phyloP scores from a whole-genome alignment of 1,140 invertebrate species.

The Geopemphigus sp. region DNA sequence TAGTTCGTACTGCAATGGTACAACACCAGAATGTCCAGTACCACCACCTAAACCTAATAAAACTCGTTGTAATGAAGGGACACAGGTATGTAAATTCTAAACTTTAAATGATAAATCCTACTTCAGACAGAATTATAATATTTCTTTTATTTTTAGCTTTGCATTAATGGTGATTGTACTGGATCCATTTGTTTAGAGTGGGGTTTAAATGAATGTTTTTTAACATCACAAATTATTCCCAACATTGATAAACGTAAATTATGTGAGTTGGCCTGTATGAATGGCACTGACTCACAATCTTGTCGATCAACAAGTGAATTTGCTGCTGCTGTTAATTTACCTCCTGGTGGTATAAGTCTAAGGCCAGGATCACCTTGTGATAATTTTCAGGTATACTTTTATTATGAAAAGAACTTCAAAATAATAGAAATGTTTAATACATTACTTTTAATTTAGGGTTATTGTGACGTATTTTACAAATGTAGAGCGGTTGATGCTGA shows the following conservation, averaged over 20 bases:
- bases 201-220: conserved; percentile 92
- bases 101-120: conserved; percentile 39
- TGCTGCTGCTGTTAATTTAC: conserved; percentile 69
- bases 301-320: conserved; percentile 86
- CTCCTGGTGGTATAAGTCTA: conserved; percentile 81
- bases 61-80: conserved; percentile 81
- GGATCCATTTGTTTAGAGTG: conserved; percentile 94
- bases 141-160: conserved; percentile 65
- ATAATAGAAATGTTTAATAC: conserved; percentile 3
- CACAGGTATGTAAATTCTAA: conserved; percentile 60
- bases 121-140: conserved; percentile 37
- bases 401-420: background rate
- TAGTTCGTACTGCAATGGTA: conserved; percentile 81
- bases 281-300: conserved; percentile 70
- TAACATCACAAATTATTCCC: conserved; percentile 80
- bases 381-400: conserved; percentile 79
- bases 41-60: conserved; percentile 74
- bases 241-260: conserved; percentile 82
- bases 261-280: conserved; percentile 94
- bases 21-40: conserved; percentile 79
- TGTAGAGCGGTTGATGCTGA: conserved; percentile 97
- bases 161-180: conserved; percentile 87
- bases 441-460: conserved; percentile 66
- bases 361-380: conserved; percentile 95
- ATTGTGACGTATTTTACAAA: conserved; percentile 98